These are phyloP conservation scores for Falcaria lacertinaria DNA, from an alignment of 2,888 invertebrate genomes.

Conservation along the genomic window DNA sequence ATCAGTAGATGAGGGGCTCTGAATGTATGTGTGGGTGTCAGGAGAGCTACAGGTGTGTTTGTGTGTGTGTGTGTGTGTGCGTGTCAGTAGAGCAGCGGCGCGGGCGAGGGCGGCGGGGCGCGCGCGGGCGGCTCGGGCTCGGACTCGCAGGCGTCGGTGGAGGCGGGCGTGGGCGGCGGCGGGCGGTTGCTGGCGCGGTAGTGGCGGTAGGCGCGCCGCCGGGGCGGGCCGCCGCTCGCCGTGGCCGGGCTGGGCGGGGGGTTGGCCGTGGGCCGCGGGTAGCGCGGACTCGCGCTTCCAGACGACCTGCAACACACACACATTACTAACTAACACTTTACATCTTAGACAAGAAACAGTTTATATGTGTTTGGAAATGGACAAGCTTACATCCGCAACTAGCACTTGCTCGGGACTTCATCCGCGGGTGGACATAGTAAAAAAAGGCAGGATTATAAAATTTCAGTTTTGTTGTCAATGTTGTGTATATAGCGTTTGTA, in stretches of 20 bases:
- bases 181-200: slow-evolving; percentile 91
- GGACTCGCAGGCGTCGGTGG: slow-evolving; percentile 95
- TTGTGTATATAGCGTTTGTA: no score
- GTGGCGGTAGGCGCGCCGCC: slow-evolving; percentile 87
- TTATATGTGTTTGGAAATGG: no score
- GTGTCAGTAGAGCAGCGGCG: slow-evolving; percentile 57
- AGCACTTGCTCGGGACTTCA: no score
- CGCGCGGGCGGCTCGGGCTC: slow-evolving; percentile 88
- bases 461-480: no score
- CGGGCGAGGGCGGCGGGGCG: slow-evolving; percentile 94
- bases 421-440: no score
- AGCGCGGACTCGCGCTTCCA: slow-evolving; percentile 83
- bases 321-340: no score
- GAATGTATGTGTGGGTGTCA: no score
- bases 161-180: slow-evolving; percentile 96
- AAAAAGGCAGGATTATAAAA: no score
- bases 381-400: no score
- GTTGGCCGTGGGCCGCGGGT: slow-evolving; percentile 92
- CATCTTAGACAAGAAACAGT: no score
- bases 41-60: no score
- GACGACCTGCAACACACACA: slow-evolving; percentile 68
- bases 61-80: neutral
- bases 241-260: slow-evolving; percentile 95
- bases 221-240: slow-evolving; percentile 79
- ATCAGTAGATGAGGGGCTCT: no score